Evolutionary conservation across 1,140 invertebrate species (phyloP).

Genomic region (Zaprionus nigranus): DNA sequence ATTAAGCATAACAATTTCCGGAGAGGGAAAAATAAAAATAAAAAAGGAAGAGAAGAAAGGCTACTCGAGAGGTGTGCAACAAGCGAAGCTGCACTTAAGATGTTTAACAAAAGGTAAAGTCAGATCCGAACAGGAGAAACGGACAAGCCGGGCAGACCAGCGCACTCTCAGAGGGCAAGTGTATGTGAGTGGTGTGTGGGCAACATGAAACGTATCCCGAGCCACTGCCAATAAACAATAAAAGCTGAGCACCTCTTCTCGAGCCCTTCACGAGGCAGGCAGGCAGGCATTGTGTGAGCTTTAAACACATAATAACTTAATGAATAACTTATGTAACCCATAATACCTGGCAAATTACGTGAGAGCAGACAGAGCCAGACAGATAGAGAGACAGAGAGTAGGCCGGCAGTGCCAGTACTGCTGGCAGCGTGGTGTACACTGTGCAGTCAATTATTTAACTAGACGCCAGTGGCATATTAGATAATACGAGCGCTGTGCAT

Average conservation of each 20-base stretch:
- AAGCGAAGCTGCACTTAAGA: conserved; percentile 68
- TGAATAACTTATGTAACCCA: conserved; percentile 62
- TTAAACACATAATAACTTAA: conserved; percentile 78
- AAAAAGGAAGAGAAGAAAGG: conserved; percentile 18
- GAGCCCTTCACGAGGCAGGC: conserved; percentile 25
- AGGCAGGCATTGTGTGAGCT: conserved; percentile 50
- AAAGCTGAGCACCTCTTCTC: conserved; percentile 52
- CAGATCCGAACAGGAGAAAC: conserved; percentile 31
- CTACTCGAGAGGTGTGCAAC: conserved; percentile 56
- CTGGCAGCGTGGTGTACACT: neutral
- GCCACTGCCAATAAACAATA: conserved; percentile 61
- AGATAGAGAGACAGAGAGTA: neutral
- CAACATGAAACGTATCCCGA: conserved; percentile 26
- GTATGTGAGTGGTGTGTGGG: conserved; percentile 5
- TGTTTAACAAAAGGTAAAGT: conserved; percentile 61
- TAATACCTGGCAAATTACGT: conserved; percentile 53
- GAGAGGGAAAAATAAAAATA: conserved; percentile 44
- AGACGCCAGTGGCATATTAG: conserved; percentile 68
- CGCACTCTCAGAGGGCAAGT: neutral
- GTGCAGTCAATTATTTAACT: conserved; percentile 68
- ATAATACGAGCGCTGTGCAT: conserved; percentile 64
- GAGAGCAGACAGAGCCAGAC: conserved; percentile 12
- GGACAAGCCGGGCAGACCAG: neutral
- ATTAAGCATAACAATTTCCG: conserved; percentile 75
- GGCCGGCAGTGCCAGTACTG: neutral